These are phyloP conservation scores for Neotoxoptera formosana DNA, from an alignment of 1,140 invertebrate genomes.

Conservation along the genomic window DNA sequence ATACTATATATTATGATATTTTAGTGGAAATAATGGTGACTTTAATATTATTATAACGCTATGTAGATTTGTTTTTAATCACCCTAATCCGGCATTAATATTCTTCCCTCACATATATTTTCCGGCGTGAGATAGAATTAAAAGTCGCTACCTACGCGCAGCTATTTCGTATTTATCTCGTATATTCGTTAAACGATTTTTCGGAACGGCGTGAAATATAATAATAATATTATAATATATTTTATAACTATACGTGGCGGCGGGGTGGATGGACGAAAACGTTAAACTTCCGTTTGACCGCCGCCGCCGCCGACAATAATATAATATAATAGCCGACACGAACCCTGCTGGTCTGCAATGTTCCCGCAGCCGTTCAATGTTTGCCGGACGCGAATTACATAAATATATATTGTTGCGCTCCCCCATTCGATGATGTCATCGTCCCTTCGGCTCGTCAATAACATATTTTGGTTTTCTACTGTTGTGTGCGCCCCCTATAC, in stretches of 20 bases:
- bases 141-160: not conserved
- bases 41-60: too few species aligned
- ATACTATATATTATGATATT: too few species aligned
- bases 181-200: not conserved
- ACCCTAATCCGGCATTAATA: not conserved
- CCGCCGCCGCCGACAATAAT: too few species aligned
- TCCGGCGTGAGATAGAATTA: not conserved
- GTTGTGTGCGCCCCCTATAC: not conserved
- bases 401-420: not conserved
- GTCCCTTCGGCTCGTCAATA: not conserved
- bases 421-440: not conserved
- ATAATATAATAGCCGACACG: conserved; percentile 26
- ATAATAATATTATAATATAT: not conserved
- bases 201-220: not conserved
- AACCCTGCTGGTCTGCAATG: not conserved
- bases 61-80: not conserved
- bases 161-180: conserved; percentile 18
- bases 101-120: not conserved
- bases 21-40: not conserved
- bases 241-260: too few species aligned
- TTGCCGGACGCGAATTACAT: conserved; percentile 23
- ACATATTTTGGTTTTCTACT: conserved; percentile 13
- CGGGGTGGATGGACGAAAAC: not conserved
- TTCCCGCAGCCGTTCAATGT: not conserved
- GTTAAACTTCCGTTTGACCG: conserved; percentile 18